Evolutionary conservation across 2,797 vertebrate genomes (phyloP).

Genomic region (Chromis chromis): DNA sequence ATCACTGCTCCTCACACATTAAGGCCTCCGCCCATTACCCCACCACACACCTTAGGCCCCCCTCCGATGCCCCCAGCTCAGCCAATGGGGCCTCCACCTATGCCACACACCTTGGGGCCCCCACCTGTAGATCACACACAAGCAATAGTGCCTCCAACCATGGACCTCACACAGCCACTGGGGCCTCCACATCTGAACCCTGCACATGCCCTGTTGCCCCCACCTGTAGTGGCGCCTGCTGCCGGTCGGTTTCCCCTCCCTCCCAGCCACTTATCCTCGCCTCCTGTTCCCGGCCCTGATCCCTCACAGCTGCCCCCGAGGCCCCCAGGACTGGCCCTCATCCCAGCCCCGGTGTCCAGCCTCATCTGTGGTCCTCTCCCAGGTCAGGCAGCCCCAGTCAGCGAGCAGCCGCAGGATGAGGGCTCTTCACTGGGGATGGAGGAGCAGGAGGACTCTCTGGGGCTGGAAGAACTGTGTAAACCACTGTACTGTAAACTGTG

Average conservation of each 20-base stretch:
- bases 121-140: conserved; percentile 71
- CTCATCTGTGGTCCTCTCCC: conserved; percentile 62
- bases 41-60: conserved; percentile 70
- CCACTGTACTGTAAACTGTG: conserved; percentile 98
- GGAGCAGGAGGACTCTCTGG: conserved; percentile 91
- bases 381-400: conserved; percentile 75
- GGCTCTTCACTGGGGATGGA: conserved; percentile 83
- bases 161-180: conserved; percentile 70
- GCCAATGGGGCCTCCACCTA: conserved; percentile 67
- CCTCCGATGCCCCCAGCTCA: conserved; percentile 68
- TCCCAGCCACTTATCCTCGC: conserved; percentile 71
- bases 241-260: conserved; percentile 74
- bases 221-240: conserved; percentile 68
- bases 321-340: conserved; percentile 50
- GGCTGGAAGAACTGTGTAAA: conserved; percentile 96
- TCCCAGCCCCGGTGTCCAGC: conserved; percentile 54
- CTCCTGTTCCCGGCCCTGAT: conserved; percentile 80
- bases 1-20: conserved; percentile 68
- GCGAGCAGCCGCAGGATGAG: conserved; percentile 87
- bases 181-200: conserved; percentile 67
- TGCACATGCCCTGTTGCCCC: conserved; percentile 67
- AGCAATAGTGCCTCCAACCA: conserved; percentile 69
- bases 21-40: conserved; percentile 73
- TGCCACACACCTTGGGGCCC: conserved; percentile 71
- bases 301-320: conserved; percentile 77